phyloP scores from a whole-genome alignment of 2,113 vertebrate species.

The Mirza zaza region DNA sequence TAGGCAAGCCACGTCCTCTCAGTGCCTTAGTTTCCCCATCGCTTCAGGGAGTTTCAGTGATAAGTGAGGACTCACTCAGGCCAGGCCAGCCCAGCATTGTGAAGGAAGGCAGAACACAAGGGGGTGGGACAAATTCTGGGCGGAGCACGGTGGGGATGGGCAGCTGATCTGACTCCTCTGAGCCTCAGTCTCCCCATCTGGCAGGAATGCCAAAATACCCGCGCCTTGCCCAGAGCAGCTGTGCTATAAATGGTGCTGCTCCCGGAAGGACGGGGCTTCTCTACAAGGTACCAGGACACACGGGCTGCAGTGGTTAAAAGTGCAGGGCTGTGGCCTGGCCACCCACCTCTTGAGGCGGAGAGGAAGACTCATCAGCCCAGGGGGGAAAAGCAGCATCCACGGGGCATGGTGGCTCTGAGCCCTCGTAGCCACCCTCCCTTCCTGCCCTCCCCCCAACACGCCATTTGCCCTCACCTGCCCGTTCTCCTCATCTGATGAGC shows the following conservation, averaged over 20 bases:
- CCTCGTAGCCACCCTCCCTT: neutral
- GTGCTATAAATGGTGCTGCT: neutral
- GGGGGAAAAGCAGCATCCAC: neutral
- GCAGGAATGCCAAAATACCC: neutral
- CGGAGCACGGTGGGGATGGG: neutral
- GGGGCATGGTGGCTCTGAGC: neutral
- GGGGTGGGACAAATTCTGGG: neutral
- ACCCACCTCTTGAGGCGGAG: neutral
- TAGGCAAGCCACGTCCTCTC: neutral
- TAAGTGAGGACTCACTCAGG: accelerated
- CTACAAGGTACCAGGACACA: neutral
- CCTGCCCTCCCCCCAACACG: no score
- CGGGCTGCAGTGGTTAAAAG: accelerated
- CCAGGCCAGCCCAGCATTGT: neutral
- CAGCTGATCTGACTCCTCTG: neutral
- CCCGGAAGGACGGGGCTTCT: neutral
- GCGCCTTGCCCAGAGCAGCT: neutral
- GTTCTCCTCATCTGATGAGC: conserved; percentile 85
- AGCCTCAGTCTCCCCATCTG: neutral
- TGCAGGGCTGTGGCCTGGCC: neutral
- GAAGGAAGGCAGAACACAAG: neutral
- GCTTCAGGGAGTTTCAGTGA: neutral
- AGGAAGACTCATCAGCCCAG: neutral
- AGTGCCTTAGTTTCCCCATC: neutral
- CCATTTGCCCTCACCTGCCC: conserved; percentile 85